Evolutionary conservation across 64 coral and sea anemone genomes (phyloP).

Genomic region (Montipora foliosa): DNA sequence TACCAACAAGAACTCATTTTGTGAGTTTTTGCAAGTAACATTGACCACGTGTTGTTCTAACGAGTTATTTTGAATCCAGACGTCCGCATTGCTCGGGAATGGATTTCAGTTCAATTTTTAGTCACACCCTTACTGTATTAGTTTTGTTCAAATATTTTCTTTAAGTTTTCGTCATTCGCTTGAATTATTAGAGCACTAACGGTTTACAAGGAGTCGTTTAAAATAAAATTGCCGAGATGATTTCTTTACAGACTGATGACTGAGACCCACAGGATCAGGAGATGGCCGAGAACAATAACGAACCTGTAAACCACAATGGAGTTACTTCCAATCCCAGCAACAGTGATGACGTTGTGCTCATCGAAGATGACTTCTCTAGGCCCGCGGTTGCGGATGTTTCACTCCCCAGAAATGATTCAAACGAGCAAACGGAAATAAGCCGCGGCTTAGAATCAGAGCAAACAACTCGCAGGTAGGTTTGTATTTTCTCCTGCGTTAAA

Average conservation of each 20-base stretch:
- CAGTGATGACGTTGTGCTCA: neutral
- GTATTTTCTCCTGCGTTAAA: neutral
- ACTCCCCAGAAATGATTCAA: neutral
- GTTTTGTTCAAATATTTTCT: too few relatives aligned
- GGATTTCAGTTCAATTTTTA: too few relatives aligned
- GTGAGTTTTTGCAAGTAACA: too few relatives aligned
- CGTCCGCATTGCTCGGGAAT: too few relatives aligned
- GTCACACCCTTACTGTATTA: too few relatives aligned
- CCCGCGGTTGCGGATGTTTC: neutral
- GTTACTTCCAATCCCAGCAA: neutral
- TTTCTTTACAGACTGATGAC: neutral
- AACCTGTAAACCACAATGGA: neutral
- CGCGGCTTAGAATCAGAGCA: conserved; percentile 6
- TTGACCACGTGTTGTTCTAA: too few relatives aligned
- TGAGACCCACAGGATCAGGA: neutral
- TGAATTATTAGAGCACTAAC: too few relatives aligned
- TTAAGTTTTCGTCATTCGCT: too few relatives aligned
- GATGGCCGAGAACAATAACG: neutral
- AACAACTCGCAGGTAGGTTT: neutral
- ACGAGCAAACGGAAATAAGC: neutral
- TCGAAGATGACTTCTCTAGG: conserved; percentile 13
- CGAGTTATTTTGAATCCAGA: too few relatives aligned
- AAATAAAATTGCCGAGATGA: neutral
- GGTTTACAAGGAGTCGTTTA: neutral
- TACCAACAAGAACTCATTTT: too few relatives aligned